Base-by-base conservation (phyloP, 1,140 invertebrate species). In the Halesus radiatus region DNA sequence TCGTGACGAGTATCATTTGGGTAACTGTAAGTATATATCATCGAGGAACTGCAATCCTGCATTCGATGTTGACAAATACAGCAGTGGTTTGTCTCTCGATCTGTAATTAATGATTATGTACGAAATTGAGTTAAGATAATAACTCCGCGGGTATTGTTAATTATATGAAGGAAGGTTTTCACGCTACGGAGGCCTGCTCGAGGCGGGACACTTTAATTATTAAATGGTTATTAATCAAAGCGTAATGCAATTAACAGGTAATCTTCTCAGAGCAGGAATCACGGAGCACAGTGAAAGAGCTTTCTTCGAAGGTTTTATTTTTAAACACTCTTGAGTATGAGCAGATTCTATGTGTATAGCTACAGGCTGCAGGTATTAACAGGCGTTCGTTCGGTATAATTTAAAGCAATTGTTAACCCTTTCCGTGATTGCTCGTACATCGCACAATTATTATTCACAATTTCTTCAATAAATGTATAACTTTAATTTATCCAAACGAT, bases 171-270 rank as follows among this genome's bases (percentile, higher is more conserved):
- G 22, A 72, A 72, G 68, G 45, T 50, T 23, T 72, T 72, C 68
- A 52, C 68, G 15, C 68, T 53, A 13, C 50, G 50, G 68, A 26
- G 68, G 45, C 45, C 18, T 8, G 56, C n/a, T 52, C 22, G 26
- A 73, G 76, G 66, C 77, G 77, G 77, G 52, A 60, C 54, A 78
- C 60, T 79, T 72, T 72, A 56, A 79, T 72, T 79, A 79, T 79
- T 79, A 60, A 79, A 54, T 56, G 68, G 66, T 29, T 58, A 79
- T 79, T 79, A 79, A 79, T 79, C 77, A 79, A 79, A 72, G 32
- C 13, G n/a, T n/a, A 45, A 54, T n/a, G 62, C 76, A 22, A 77
- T 77, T 77, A 77, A 77, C 45, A 23, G 66, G 76, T 53, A 56
- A 68, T 78, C 62, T 78, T 53, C 62, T 16, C 45, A 0, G 62